Percentiles rank a stretch among this genome's conserved stretches.
phyloP scores from a whole-genome alignment of 2,888 invertebrate genomes.

The Cybosia mesomella region DNA sequence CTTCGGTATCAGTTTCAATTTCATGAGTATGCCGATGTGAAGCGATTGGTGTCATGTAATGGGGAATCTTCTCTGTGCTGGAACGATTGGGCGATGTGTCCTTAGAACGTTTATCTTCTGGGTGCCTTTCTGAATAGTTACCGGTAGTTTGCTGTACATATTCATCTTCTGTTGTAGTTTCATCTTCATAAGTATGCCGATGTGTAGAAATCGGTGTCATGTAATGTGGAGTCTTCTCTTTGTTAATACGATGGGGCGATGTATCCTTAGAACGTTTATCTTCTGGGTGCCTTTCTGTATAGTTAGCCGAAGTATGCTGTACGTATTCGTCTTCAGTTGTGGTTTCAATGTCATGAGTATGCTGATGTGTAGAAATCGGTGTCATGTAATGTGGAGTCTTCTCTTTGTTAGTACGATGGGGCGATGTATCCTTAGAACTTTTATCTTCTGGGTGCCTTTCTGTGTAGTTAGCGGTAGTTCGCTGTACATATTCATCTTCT shows the following conservation, averaged over 20 bases:
- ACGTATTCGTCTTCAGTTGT: not conserved
- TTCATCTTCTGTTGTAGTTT: not conserved
- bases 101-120: not conserved
- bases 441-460: conserved; percentile 1
- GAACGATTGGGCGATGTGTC: conserved; percentile 1
- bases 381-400: conserved; percentile 3
- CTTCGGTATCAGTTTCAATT: not conserved
- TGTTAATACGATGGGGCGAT: not conserved
- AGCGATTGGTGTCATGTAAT: conserved; percentile 20
- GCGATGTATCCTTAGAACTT: conserved; percentile 1
- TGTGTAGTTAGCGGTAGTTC: not conserved
- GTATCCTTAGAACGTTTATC: not conserved
- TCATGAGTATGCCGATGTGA: conserved; percentile 8
- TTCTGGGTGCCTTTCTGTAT: conserved; percentile 4
- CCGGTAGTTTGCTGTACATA: not conserved
- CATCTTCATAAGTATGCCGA: conserved; percentile 1
- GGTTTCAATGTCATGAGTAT: not conserved
- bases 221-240: not conserved
- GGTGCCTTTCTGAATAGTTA: not conserved
- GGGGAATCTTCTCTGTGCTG: conserved; percentile 5
- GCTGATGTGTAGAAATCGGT: not conserved
- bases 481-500: not conserved
- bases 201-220: not conserved
- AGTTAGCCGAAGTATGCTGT: not conserved
- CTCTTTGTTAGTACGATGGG: not conserved